phyloP scores from a whole-genome alignment of 2,797 vertebrate genomes.

The Morus bassanus region DNA sequence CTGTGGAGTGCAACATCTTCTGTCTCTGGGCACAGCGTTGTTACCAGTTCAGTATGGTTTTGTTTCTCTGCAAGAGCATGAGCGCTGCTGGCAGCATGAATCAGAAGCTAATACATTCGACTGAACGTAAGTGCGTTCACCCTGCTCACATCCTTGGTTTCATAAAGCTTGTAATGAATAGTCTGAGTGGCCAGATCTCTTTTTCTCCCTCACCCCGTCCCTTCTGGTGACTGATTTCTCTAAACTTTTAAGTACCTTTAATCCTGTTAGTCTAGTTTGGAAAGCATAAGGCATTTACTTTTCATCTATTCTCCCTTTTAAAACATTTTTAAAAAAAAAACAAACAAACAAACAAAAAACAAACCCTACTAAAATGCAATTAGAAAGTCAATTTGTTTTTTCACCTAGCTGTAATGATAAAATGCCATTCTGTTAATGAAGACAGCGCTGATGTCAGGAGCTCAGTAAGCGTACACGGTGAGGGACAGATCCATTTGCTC shows the following conservation, averaged over 20 bases:
- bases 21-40: rapidly evolving
- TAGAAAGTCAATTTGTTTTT: neutral
- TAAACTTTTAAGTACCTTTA: neutral
- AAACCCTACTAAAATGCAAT: neutral
- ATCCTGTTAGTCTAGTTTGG: neutral
- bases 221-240: neutral
- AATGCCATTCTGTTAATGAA: neutral
- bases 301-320: neutral
- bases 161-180: neutral
- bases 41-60: rapidly evolving
- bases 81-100: neutral
- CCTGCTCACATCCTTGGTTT: neutral
- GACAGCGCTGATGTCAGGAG: neutral
- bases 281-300: neutral
- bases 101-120: neutral
- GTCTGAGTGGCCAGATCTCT: neutral
- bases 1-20: neutral
- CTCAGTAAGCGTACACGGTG: rapidly evolving
- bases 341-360: too few species aligned
- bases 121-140: rapidly evolving
- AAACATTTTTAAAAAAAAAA: neutral
- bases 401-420: neutral
- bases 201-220: rapidly evolving
- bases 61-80: rapidly evolving
- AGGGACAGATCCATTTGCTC: neutral